A percentile compares a stretch with the other conserved stretches of the same genome.
These are phyloP conservation scores for Aphodius granarius DNA, from an alignment of 2,888 invertebrate genomes.

Conservation along the genomic window DNA sequence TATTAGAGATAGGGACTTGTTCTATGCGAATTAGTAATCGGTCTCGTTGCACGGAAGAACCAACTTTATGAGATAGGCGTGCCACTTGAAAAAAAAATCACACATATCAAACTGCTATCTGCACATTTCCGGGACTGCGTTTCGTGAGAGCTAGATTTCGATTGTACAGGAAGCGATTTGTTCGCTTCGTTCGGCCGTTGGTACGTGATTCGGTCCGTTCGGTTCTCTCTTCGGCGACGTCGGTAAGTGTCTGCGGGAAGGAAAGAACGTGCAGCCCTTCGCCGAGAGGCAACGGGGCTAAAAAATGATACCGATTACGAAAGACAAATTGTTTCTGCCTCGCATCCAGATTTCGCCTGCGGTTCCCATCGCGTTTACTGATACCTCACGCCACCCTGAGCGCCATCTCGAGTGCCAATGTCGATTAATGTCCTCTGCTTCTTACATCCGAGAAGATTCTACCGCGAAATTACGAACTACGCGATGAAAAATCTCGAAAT, in stretches of 20 bases:
- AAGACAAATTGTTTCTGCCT: conserved; percentile 7
- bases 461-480: background rate
- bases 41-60: too few species aligned
- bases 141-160: conserved; percentile 1
- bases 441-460: background rate
- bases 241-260: background rate
- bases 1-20: too few species aligned
- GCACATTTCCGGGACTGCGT: background rate
- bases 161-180: conserved; percentile 12
- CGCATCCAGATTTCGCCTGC: conserved; percentile 4
- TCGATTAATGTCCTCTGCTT: background rate
- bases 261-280: conserved; percentile 2
- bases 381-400: background rate
- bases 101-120: background rate
- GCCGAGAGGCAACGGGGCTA: background rate
- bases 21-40: too few species aligned
- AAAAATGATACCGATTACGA: conserved; percentile 9
- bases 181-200: background rate
- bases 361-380: conserved; percentile 1
- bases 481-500: too few species aligned
- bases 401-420: background rate
- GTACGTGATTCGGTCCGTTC: background rate
- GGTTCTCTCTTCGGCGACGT: background rate
- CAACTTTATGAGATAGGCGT: too few species aligned
- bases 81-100: too few species aligned